These are phyloP conservation scores for Parazoanthus darwini DNA, from an alignment of 92 coral and sea anemone genomes.

Conservation along the genomic window DNA sequence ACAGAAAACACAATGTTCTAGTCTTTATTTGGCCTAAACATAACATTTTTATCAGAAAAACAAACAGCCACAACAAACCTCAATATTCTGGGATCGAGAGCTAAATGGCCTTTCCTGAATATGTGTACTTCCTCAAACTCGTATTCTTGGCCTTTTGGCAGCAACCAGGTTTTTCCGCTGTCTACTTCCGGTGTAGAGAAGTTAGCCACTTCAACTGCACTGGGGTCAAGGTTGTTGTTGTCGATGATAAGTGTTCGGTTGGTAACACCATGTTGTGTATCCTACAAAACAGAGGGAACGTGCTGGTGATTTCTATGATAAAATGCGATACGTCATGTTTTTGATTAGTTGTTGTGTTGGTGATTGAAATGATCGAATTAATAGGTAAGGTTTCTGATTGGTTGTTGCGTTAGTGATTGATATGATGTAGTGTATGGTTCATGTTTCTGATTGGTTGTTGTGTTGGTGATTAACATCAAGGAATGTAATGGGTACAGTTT, in stretches of 20 bases:
- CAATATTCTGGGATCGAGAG: slow-evolving; percentile 58
- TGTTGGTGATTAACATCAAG: no score
- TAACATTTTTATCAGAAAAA: no score
- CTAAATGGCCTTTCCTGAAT: slow-evolving; percentile 60
- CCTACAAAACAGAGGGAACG: slow-evolving; percentile 36
- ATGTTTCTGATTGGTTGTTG: no score
- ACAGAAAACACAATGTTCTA: no score
- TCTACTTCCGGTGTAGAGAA: slow-evolving; percentile 48
- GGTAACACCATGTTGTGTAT: slow-evolving; percentile 66
- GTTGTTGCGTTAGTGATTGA: no score
- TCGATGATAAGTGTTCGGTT: slow-evolving; percentile 73
- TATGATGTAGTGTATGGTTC: no score
- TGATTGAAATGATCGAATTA: no score
- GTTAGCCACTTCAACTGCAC: slow-evolving; percentile 53
- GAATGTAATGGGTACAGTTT: no score
- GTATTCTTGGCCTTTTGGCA: slow-evolving; percentile 57
- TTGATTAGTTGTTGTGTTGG: no score
- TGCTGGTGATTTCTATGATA: not conserved
- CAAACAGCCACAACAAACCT: slow-evolving; percentile 28
- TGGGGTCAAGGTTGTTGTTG: slow-evolving; percentile 56
- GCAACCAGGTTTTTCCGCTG: slow-evolving; percentile 70
- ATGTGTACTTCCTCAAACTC: slow-evolving; percentile 76
- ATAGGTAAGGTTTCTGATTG: no score
- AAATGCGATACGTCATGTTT: no score
- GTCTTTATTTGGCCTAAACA: no score